Base-by-base conservation (phyloP, 2,888 invertebrate species). In the Meteorus cinctellus region DNA sequence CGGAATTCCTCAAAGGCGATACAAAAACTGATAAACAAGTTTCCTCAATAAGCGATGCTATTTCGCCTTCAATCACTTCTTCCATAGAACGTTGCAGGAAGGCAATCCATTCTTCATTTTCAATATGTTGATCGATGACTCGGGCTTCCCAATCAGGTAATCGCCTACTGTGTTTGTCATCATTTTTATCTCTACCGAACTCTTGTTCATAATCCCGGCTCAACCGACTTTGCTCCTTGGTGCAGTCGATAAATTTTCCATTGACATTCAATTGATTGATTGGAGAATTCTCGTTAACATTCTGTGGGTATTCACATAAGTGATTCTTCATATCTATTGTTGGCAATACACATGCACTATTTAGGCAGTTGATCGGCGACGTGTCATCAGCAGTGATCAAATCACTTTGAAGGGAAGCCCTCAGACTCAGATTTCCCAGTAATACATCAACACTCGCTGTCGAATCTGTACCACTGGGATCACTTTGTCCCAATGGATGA, bases 81-180 rank as follows among this genome's bases (percentile, higher is more conserved):
- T 94, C 94, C 89, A 96, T 95, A 19, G 95, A 95, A 14, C 94
- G 93, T 84, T 95, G 93, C 0, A 97, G 89, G 88, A 96, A 97
- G 0, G 94, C 96, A 79, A 96, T 91, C 96, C 96, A 96, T 89
- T 97, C 96, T 80, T 96, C 96, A 81, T 95, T 93, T 88, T 96
- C 96, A 77, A 96, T 94, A 3, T 95, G 94, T 31, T 89, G 87
- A 34, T 90, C 89, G 0, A 86, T 78, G 8, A 84, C 82, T n/a
- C 80, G 79, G 0, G 86, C 84, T 60, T 84, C 83, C 87, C 87
- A 88, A 70, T 87, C 87, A 0, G 84, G 80, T 27, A 87, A 75
- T 74, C 85, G 78, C 5, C 74, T 67, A 3, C 19, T 19, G 16
- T 34, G 34, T 65, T 65, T 36, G 34, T 62, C 36, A 5, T 77